Base-by-base conservation (phyloP, 2,888 invertebrate genomes). In the Drosophila lacicola region DNA sequence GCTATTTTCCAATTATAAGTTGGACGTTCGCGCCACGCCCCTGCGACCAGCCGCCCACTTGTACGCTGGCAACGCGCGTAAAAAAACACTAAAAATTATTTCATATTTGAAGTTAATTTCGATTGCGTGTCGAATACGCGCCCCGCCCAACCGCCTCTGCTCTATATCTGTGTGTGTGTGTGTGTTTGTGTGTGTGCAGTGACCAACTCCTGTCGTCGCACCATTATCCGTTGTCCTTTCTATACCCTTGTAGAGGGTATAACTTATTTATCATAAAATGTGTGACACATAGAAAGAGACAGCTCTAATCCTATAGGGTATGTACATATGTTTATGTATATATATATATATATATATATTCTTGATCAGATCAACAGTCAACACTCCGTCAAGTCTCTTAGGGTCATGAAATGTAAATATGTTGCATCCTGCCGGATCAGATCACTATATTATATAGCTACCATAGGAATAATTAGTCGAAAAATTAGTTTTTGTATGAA, bases 21-120 rank as follows among this genome's bases (percentile, higher is more conserved):
- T 85, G 80, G 81, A 69, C 79, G 79, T 77, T 53, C 56, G 67
- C 72, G 73, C 53, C 73, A 81, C 85, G 82, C 80, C 80, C 69
- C 47, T 41, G 55, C 73, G 57, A 11, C 49, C 51, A 39, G 33
- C 51, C 74, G 70, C 53, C 80, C 76, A 72, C 65, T 70, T 69
- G 74, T 80, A 69, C 69, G 70, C 56, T 69, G 72, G 69, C 71
- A 70, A 73, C 76, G 78, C 80, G 81, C 83, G 82, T 86, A 86
- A 86, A 89, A 89, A 84, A 84, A 82, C 70, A 82, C 68, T 54
- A 78, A 78, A 82, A 82, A 90, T 82, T 88, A 90, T 90, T 90
- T 88, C 83, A 85, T 88, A 91, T 89, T 90, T 87, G 82, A 91
- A 91, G 90, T 91, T 91, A 91, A 91, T 91, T 91, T 91, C 82